Base-by-base conservation (phyloP, 2,113 vertebrate species). In the Gallinago media region DNA sequence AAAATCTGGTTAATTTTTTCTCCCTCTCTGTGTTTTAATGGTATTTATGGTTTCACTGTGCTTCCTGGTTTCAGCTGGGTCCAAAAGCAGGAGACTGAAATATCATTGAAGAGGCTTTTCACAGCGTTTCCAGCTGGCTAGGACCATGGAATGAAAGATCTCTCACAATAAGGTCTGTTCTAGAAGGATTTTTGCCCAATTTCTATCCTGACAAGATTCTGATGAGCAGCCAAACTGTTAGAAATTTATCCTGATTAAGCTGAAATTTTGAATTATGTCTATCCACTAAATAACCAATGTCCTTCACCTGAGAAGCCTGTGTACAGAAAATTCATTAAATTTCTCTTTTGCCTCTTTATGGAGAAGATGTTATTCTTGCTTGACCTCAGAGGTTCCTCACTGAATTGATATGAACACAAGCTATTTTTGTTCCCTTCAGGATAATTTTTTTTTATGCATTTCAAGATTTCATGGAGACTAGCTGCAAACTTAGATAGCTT, bases 1-100 rank as follows among this genome's bases (percentile, higher is more conserved):
- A 95, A 84, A 91, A 89, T 91, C 95, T 96, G 65, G 88, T 95
- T 97, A 96, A 95, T 96, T 85, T 95, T 96, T 96, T 96, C 54
- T 96, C 76, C 71, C 82, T 85, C 65, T 87, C 55, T 78, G 83
- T 85, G 85, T 93, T 96, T 93, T 86, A 92, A 94, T 92, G 80
- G 83, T 81, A 93, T 95, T 93, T 97, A 83, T 92, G 92, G 89
- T 92, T 85, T 92, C 0, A 0, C 63, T 46, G 58, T 63, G 77
- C 76, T 95, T 96, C 91, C 94, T 95, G 86, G 83, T 96, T 96
- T 95, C 85, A 96, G 62, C 88, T 95, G 83, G 34, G 75, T 95
- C 95, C 85, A 96, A 92, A 89, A 82, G 40, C 85, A 94, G 88
- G 91, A 94, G 83, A 92, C 71, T 94, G 78, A 95, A 97, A 97